Evolutionary conservation across 2,888 invertebrate species (phyloP), one percentile per base, ranked within the genome.

Genomic region (Tortrix viridana): DNA sequence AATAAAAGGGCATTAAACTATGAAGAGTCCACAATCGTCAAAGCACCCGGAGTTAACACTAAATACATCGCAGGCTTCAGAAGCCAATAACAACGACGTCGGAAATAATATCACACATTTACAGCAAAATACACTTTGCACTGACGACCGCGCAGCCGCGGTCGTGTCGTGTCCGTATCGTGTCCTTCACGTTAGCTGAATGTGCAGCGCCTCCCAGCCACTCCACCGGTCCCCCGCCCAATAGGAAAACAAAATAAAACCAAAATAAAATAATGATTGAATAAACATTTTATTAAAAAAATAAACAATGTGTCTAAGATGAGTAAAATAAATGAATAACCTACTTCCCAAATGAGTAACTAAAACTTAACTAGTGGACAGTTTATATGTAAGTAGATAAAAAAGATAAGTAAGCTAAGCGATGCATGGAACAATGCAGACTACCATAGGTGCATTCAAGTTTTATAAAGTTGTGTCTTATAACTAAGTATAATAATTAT

Each of bases 31-130:
- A 89, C 89, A 89, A 89, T 90, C 88, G 89, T 90, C 88, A 89
- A 92, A 92, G 92, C 92, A 92, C 92, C 92, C 89, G 90, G 86
- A 88, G 85, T 91, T 90, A 86, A 86, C 82, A 86, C 88, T 90
- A 88, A 88, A 84, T 89, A 90, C 89, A 89, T 86, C 76, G 87
- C 85, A 84, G 91, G 89, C 91, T 88, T 89, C 86, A 87, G 71
- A 90, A 91, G 90, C 90, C 89, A 73, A 81, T 82, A 85, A 86
- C 80, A 85, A 89, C 84, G 87, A 87, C 82, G 73, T 85, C 79
- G 80, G 85, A 90, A 89, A 88, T 88, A 89, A 89, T 92, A 90
- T 90, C 89, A 91, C 92, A 90, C 88, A 88, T 88, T 82, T 86
- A 88, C 85, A 88, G 85, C 87, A 85, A 85, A 81, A 84, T 81